Conservation (phyloP, 2,888 invertebrate species). For the Yponomeuta malinellus region DNA sequence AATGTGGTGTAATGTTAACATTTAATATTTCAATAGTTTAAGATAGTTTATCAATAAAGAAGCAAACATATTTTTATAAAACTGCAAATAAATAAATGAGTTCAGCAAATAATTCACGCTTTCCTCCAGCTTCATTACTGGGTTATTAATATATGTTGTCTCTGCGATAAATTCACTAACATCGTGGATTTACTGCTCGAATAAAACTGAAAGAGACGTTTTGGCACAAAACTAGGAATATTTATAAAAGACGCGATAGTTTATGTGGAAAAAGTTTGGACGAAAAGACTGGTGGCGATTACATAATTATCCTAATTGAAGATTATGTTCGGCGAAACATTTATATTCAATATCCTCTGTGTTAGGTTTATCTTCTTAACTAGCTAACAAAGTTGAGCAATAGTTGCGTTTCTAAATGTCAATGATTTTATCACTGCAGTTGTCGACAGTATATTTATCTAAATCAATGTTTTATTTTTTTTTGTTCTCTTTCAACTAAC, state of each 20-base stretch:
- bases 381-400: no score
- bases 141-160: constrained; percentile 26
- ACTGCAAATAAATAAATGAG: not conserved
- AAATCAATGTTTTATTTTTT: no score
- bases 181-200: constrained; percentile 19
- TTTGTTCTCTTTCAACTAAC: no score
- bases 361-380: no score
- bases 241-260: constrained; percentile 18
- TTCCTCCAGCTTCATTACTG: constrained; percentile 20
- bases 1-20: not conserved
- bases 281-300: not conserved
- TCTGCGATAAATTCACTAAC: constrained; percentile 21
- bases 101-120: not conserved
- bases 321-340: no score
- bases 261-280: constrained; percentile 15
- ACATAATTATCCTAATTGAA: not conserved
- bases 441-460: no score
- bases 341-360: no score
- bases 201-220: constrained; percentile 18
- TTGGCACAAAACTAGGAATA: constrained; percentile 16
- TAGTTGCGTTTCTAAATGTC: no score
- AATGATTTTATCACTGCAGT: no score
- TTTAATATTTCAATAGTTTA: not conserved
- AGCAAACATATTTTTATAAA: not conserved
- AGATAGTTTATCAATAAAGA: no score